Percentiles rank a stretch among this genome's conserved stretches.
Conservation (phyloP, 2,113 vertebrate genomes). For the Varanus komodoensis region DNA sequence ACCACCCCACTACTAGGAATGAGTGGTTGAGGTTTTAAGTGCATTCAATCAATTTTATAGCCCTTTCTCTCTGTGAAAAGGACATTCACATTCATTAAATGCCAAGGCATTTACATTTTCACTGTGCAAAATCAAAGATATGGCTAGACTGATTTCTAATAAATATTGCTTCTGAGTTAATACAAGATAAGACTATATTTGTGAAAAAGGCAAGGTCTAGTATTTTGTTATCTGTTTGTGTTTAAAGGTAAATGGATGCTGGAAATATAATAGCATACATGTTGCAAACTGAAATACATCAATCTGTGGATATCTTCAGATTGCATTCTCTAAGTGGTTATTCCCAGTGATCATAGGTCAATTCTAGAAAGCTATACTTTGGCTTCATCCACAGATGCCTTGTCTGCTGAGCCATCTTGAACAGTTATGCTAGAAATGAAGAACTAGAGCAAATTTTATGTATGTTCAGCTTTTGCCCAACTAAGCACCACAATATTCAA, state of each 20-base stretch:
- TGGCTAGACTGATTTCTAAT: background rate
- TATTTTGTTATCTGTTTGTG: background rate
- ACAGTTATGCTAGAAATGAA: background rate
- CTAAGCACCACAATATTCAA: background rate
- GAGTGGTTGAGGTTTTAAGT: background rate
- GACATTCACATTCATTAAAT: slow-evolving; percentile 3
- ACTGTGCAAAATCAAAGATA: background rate
- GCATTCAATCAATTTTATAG: slow-evolving; percentile 16
- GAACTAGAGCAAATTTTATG: background rate
- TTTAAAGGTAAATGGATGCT: background rate
- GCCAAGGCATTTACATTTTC: slow-evolving; percentile 23
- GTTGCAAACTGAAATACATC: background rate
- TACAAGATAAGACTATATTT: background rate
- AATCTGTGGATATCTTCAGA: background rate
- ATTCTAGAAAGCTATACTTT: background rate
- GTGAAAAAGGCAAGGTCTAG: background rate
- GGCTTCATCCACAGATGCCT: background rate
- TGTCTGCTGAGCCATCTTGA: background rate
- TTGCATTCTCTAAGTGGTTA: background rate
- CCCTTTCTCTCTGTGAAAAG: background rate
- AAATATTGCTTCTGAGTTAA: slow-evolving; percentile 1
- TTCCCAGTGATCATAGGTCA: background rate
- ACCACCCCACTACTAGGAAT: background rate
- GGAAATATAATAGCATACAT: background rate
- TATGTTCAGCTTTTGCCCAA: background rate